phyloP scores from a whole-genome alignment of 2,888 invertebrate genomes.

The Phania funesta region DNA sequence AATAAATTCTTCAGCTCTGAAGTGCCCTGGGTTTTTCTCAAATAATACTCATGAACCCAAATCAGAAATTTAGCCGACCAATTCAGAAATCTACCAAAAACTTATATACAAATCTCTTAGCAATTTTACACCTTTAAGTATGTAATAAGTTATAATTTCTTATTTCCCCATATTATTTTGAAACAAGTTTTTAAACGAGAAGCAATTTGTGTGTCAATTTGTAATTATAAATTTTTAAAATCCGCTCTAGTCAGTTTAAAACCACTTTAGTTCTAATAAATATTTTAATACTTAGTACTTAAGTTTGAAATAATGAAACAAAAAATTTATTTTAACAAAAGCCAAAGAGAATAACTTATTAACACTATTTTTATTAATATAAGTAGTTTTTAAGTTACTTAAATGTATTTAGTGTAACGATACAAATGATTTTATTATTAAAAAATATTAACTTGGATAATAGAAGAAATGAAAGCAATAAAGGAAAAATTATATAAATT shows the following conservation, averaged over 20 bases:
- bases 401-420: constrained; percentile 3
- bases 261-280: constrained; percentile 1
- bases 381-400: constrained; percentile 41
- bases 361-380: background rate
- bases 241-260: constrained; percentile 58
- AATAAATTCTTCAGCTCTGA: no score
- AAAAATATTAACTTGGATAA: background rate
- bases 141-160: background rate
- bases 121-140: background rate
- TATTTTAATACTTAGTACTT: constrained; percentile 39
- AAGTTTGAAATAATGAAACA: constrained; percentile 2
- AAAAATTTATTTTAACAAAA: background rate
- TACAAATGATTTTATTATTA: constrained; percentile 1
- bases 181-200: background rate
- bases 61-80: no score
- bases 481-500: background rate
- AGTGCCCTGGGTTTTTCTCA: no score
- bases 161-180: background rate
- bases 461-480: constrained; percentile 30
- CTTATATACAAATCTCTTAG: no score
- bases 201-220: constrained; percentile 48
- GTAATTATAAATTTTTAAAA: constrained; percentile 11
- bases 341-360: constrained; percentile 33
- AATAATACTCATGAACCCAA: no score
- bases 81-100: no score